Evolutionary conservation across 2,113 vertebrate species (phyloP).

Genomic region (Camarhynchus parvulus): DNA sequence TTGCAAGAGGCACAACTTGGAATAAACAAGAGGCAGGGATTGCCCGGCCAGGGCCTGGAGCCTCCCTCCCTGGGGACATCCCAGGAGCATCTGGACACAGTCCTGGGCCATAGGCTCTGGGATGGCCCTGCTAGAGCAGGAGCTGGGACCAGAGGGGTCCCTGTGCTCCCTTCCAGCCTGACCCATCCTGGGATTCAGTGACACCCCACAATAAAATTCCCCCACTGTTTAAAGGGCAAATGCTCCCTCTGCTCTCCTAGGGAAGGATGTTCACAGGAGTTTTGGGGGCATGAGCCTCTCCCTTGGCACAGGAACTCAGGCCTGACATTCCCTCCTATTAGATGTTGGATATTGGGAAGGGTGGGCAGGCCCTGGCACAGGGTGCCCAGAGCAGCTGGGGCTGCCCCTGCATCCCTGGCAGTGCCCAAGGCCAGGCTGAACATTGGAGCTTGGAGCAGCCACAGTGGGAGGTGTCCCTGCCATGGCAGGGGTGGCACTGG

Average conservation of each 20-base stretch:
- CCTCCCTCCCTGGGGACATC: background rate
- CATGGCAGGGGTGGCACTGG: background rate
- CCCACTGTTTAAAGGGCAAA: background rate
- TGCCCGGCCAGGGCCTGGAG: background rate
- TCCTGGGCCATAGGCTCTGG: background rate
- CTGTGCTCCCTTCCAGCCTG: background rate
- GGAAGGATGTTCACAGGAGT: background rate
- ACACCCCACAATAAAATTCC: background rate
- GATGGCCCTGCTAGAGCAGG: background rate
- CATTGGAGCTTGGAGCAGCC: fast-evolving
- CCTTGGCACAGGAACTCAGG: background rate
- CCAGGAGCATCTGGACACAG: background rate
- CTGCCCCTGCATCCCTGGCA: background rate
- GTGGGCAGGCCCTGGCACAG: background rate
- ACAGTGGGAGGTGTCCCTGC: background rate
- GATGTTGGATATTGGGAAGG: background rate
- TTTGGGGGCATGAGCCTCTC: background rate
- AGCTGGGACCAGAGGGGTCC: background rate
- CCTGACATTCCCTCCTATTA: background rate
- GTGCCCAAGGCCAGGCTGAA: background rate
- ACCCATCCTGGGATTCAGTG: background rate
- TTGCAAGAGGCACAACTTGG: background rate
- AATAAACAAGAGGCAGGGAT: background rate
- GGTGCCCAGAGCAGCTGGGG: background rate
- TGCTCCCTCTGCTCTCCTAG: background rate